A percentile compares a stretch with the other conserved stretches of the same genome.
Evolutionary conservation across 2,113 vertebrate genomes (phyloP).

Genomic region (Macquaria australasica): DNA sequence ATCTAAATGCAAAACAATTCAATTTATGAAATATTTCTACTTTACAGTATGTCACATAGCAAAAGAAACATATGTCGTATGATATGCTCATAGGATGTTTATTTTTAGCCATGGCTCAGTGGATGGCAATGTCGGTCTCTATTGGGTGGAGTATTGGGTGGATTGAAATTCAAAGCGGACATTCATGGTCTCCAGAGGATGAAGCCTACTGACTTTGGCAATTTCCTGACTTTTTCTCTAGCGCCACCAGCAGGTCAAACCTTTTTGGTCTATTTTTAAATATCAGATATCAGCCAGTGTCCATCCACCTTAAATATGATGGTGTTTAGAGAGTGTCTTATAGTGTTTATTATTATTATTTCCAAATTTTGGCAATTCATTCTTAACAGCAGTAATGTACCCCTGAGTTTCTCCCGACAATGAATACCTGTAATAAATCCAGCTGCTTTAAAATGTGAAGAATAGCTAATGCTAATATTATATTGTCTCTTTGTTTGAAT

Average conservation of each 20-base stretch:
- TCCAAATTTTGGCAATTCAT: not conserved
- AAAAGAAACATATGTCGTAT: not conserved
- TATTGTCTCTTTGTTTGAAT: not conserved
- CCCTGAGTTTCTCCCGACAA: not conserved
- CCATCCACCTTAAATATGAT: not conserved
- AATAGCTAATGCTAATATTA: no score
- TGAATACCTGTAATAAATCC: not conserved
- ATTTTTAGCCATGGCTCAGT: not conserved
- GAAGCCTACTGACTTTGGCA: not conserved
- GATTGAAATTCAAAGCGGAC: not conserved
- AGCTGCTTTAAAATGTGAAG: not conserved
- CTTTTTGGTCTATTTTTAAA: not conserved
- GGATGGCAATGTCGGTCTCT: not conserved
- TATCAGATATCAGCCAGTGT: not conserved
- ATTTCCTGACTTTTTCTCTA: not conserved
- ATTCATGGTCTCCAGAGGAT: not conserved
- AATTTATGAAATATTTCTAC: not conserved
- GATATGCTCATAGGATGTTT: not conserved
- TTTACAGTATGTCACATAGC: not conserved
- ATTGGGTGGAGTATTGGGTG: no score
- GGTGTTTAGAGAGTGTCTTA: no score
- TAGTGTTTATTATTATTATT: no score
- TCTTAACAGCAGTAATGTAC: not conserved
- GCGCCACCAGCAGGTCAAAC: not conserved
- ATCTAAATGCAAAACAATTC: not conserved